Evolutionary conservation across 2,888 invertebrate species (phyloP).

Genomic region (Lampropteryx suffumata): DNA sequence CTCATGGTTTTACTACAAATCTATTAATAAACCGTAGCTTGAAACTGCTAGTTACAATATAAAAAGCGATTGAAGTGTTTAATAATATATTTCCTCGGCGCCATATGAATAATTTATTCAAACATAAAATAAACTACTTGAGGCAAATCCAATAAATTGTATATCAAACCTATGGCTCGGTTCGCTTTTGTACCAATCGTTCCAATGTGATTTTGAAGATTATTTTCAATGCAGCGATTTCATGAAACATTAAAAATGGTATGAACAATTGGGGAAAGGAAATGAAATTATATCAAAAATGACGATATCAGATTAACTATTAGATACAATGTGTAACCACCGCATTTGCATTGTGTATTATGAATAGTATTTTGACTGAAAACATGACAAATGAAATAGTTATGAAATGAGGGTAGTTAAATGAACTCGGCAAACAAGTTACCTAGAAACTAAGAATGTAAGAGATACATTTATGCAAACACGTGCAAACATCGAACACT

Average conservation of each 20-base stretch:
- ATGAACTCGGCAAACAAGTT: slow-evolving; percentile 16
- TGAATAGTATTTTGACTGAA: not conserved
- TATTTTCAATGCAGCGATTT: slow-evolving; percentile 69
- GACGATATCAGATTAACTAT: not conserved
- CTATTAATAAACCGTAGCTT: slow-evolving; percentile 1
- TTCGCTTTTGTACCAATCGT: slow-evolving; percentile 69
- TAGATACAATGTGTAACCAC: not conserved
- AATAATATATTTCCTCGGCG: slow-evolving; percentile 40
- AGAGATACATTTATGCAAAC: slow-evolving; percentile 6
- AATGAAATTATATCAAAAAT: slow-evolving; percentile 18
- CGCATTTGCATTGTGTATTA: not conserved
- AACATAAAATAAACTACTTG: slow-evolving; percentile 61
- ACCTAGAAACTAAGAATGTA: slow-evolving; percentile 7
- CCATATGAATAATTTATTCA: slow-evolving; percentile 38
- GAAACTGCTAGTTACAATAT: slow-evolving; percentile 30
- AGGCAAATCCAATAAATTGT: slow-evolving; percentile 70
- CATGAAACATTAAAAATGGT: slow-evolving; percentile 78
- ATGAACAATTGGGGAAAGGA: slow-evolving; percentile 52
- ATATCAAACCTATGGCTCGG: slow-evolving; percentile 81
- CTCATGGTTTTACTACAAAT: slow-evolving; percentile 28
- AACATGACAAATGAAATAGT: not conserved
- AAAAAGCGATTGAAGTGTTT: slow-evolving; percentile 26
- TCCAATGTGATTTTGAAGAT: slow-evolving; percentile 61
- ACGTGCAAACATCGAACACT: slow-evolving; percentile 21
- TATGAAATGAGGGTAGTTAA: slow-evolving; percentile 8